Percentiles rank a stretch among this genome's conserved stretches.
Conservation (phyloP, 2,797 vertebrate species). For the Leucoraja ocellata region DNA sequence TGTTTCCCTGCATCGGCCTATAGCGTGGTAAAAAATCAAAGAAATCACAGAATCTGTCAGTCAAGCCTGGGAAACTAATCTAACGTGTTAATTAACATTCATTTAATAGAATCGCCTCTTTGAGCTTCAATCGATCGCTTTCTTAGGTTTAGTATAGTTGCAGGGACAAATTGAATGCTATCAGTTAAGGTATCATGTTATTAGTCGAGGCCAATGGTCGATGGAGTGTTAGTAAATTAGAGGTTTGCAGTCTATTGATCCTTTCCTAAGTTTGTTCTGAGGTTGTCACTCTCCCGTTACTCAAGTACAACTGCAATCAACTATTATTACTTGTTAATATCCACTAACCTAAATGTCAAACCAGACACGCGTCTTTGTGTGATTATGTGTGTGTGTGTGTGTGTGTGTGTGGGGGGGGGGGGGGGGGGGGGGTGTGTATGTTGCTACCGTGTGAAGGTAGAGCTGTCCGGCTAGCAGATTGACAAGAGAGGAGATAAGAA, state of each 20-base stretch:
- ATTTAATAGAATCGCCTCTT: slow-evolving; percentile 73
- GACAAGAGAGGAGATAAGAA: slow-evolving; percentile 11
- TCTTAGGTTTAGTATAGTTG: slow-evolving; percentile 64
- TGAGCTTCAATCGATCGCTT: slow-evolving; percentile 77
- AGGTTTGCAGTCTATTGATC: slow-evolving; percentile 60
- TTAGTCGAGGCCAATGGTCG: slow-evolving; percentile 57
- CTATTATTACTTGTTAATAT: slow-evolving; percentile 38
- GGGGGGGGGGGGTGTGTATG: too few species aligned
- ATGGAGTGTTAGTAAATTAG: slow-evolving; percentile 57
- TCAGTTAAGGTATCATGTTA: slow-evolving; percentile 64
- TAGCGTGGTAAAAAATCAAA: slow-evolving; percentile 57
- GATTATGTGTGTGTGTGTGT: too few species aligned
- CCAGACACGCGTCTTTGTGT: not conserved
- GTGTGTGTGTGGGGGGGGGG: too few species aligned
- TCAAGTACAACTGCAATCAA: slow-evolving; percentile 27
- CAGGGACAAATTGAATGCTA: slow-evolving; percentile 67
- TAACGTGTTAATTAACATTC: slow-evolving; percentile 72
- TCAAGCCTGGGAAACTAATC: slow-evolving; percentile 59
- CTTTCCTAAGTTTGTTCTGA: slow-evolving; percentile 49
- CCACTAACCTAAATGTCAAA: slow-evolving; percentile 23
- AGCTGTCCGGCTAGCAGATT: not conserved
- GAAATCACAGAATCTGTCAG: slow-evolving; percentile 63
- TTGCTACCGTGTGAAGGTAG: not conserved
- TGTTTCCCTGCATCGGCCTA: slow-evolving; percentile 25
- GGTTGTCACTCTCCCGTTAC: slow-evolving; percentile 56